phyloP scores from a whole-genome alignment of 2,888 invertebrate genomes.

The Cheilosia pagana region DNA sequence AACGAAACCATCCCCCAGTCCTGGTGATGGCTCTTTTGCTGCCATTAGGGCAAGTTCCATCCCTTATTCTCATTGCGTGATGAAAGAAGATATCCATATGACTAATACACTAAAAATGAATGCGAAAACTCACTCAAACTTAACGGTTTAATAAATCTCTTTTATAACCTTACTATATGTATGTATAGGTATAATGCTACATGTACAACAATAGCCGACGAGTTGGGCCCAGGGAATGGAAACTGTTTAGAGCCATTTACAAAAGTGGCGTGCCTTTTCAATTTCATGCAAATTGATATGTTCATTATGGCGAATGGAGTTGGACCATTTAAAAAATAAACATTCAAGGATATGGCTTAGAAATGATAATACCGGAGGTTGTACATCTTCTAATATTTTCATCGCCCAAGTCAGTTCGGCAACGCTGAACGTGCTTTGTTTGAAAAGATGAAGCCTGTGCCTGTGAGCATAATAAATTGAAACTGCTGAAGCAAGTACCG shows the following conservation, averaged over 20 bases:
- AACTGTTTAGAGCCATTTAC: slow-evolving; percentile 36
- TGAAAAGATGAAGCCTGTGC: slow-evolving; percentile 13
- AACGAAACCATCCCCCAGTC: not conserved
- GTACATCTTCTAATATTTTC: slow-evolving; percentile 48
- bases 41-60: not conserved
- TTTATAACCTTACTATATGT: slow-evolving; percentile 51
- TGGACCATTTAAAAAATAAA: slow-evolving; percentile 53
- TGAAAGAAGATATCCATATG: slow-evolving; percentile 17
- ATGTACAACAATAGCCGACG: slow-evolving; percentile 5
- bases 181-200: slow-evolving; percentile 9
- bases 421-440: slow-evolving; percentile 30
- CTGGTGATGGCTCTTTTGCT: not conserved
- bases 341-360: slow-evolving; percentile 42
- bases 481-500: slow-evolving; percentile 33
- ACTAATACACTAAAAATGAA: slow-evolving; percentile 28
- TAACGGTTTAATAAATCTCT: slow-evolving; percentile 50
- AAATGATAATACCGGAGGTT: slow-evolving; percentile 57
- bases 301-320: slow-evolving; percentile 60
- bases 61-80: slow-evolving; percentile 22
- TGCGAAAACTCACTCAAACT: slow-evolving; percentile 24
- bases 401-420: slow-evolving; percentile 43
- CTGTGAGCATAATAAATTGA: slow-evolving; percentile 12
- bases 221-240: slow-evolving; percentile 3
- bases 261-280: slow-evolving; percentile 48
- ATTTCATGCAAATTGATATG: slow-evolving; percentile 71